Evolutionary conservation across 2,797 vertebrate genomes (phyloP), one percentile per base, ranked within the genome.

Genomic region (Sciurus vulgaris): DNA sequence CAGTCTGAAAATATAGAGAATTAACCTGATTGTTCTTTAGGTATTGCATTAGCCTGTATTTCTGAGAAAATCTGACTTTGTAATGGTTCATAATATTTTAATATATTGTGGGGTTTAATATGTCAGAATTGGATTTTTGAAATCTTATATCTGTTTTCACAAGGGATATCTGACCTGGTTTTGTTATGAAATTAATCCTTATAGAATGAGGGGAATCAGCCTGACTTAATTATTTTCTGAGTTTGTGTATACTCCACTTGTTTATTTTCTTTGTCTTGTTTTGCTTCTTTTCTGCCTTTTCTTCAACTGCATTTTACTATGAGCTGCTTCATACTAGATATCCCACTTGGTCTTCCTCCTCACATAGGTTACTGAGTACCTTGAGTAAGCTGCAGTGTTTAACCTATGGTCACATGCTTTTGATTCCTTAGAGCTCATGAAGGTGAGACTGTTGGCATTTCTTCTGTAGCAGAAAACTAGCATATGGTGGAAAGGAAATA

Each of bases 51-150:
- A 63, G 92, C 13, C 20, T 73, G 9, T 47, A 73, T 93, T 94
- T 77, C 22, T 78, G 70, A 88, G 83, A 30, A 86, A 77, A 49
- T 56, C 6, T 89, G 74, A 86, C 63, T 63, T 78, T 2, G 7
- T 78, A n/a, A 41, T 89, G 20, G 28, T 81, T 20, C 8, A 54
- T 81, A 81, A 47, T 76, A 51, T 54, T 76, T 61, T 76, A 74
- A 78, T 51, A 87, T 74, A 44, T 76, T 81, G 33, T 79, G 70
- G 54, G 20, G 84, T 96, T 88, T 86, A 86, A 59, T 67, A 83
- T 89, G 12, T 41, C 17, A 91, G 30, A 2, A 89, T 81, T 89
- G 47, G 20, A 10, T 76, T 87, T 87, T 44, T 93, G 38, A 72
- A 73, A 95, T 83, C 56, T 56, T 78, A 6, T 78, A 38, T 56